phyloP scores from a whole-genome alignment of 2,888 invertebrate genomes.

The Zygaena filipendulae region DNA sequence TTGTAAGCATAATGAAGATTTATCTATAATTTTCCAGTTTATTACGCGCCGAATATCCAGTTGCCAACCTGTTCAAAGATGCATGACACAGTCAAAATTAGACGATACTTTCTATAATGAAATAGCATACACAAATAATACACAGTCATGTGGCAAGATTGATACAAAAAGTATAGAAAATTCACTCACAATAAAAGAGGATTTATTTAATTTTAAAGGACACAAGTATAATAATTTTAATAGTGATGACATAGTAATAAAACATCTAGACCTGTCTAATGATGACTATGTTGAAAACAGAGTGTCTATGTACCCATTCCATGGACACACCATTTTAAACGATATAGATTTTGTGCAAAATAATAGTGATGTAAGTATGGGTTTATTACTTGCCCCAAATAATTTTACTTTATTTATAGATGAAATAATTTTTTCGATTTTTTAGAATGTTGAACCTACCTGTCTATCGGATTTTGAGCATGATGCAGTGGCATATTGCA shows the following conservation, averaged over 20 bases:
- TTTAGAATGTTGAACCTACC: conserved; percentile 45
- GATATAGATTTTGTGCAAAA: conserved; percentile 43
- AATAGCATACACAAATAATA: conserved; percentile 16
- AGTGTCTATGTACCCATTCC: conserved; percentile 24
- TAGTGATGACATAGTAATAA: conserved; percentile 30
- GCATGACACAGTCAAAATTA: conserved; percentile 29
- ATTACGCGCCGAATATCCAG: conserved; percentile 57
- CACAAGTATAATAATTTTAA: conserved; percentile 20
- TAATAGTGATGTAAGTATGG: conserved; percentile 39
- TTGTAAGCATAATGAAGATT: conserved; percentile 8
- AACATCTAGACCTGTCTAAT: conserved; percentile 32
- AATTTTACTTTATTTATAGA: too few species aligned
- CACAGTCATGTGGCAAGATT: too few species aligned
- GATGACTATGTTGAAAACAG: conserved; percentile 54
- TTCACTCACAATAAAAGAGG: too few species aligned
- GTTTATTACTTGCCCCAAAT: too few species aligned
- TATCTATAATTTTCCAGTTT: conserved; percentile 34
- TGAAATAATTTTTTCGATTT: not conserved
- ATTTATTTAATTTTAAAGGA: too few species aligned
- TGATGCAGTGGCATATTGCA: conserved; percentile 44
- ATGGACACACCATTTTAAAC: conserved; percentile 33
- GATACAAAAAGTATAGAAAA: too few species aligned
- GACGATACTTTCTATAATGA: conserved; percentile 38
- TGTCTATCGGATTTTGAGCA: conserved; percentile 54
- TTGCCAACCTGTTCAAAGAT: conserved; percentile 39